Base-by-base conservation (phyloP, 2,113 vertebrate species). In the Oostethus manadensis region DNA sequence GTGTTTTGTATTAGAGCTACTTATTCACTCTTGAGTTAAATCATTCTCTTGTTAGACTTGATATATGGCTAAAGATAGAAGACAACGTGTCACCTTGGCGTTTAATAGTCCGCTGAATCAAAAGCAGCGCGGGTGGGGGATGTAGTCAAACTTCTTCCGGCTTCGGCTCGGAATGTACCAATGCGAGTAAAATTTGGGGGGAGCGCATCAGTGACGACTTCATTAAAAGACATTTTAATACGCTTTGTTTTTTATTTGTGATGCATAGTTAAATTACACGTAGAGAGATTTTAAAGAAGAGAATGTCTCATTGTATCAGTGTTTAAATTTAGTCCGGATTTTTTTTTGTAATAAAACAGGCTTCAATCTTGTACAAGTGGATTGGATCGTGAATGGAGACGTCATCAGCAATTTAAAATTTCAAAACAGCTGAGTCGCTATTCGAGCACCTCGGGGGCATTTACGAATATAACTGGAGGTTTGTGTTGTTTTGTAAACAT, bases 361-460 rank as follows among this genome's bases (percentile, higher is more conserved):
- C 10, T 54, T 18, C 11, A 6, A 14, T 40, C 22, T 7, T 14
- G 45, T 64, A 2, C 15, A 64, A 51, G 16, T 5, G 70, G 65
- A 93, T 93, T 94, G 91, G 92, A 10, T 71, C 3, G 20, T 13
- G 38, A 1, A 1, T 1, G 8, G 1, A 0, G 5, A 77, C 74
- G 77, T 80, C 60, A 70, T 3, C 10, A 17, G n/a, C 8, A 43
- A 16, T 91, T 92, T 91, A 82, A 91, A 93, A 74, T 38, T 88
- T 84, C 48, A 83, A 86, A 85, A 57, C 62, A 56, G 57, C 62
- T 51, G 60, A 53, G 38, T 3, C n/a, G 22, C 10, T 29, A 1
- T 21, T 2, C 16, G 3, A 18, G 43, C 6, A 14, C 3, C 5
- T 58, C 0, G 59, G 14, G 33, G 3, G 3, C 46, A 21, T 14